Evolutionary conservation across 2,888 invertebrate genomes (phyloP).

Genomic region (Plagodis pulveraria): DNA sequence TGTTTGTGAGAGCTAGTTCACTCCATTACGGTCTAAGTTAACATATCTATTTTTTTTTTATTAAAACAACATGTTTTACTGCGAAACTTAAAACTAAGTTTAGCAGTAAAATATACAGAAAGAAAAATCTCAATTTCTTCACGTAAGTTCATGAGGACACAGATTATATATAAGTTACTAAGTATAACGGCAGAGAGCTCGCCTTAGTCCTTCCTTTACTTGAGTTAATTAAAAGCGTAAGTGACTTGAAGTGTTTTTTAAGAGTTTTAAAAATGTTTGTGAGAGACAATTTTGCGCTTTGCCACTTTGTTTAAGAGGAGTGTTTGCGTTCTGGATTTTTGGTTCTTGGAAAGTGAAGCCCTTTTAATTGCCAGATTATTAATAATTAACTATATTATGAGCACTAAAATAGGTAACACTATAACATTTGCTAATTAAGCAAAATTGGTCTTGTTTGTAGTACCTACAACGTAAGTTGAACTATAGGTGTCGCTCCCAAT

Average conservation of each 20-base stretch:
- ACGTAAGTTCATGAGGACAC: constrained; percentile 43
- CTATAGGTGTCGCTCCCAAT: too few species aligned
- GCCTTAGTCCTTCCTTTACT: constrained; percentile 38
- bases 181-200: constrained; percentile 46
- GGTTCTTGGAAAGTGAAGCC: not conserved
- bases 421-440: too few species aligned
- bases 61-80: too few species aligned
- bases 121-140: constrained; percentile 45
- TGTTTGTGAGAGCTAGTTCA: too few species aligned
- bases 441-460: too few species aligned
- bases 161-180: not conserved
- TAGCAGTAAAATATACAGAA: constrained; percentile 3
- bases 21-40: too few species aligned
- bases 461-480: too few species aligned
- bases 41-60: too few species aligned
- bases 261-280: constrained; percentile 15
- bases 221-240: constrained; percentile 59
- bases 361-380: not conserved
- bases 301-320: constrained; percentile 6
- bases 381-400: not conserved
- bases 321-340: not conserved
- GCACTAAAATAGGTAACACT: too few species aligned
- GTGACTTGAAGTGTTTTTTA: constrained; percentile 26
- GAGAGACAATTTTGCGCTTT: constrained; percentile 8
- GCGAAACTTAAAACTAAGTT: too few species aligned